Evolutionary conservation across 1,140 invertebrate genomes (phyloP), one percentile per base, ranked within the genome.

Genomic region (Cydia pomonella): DNA sequence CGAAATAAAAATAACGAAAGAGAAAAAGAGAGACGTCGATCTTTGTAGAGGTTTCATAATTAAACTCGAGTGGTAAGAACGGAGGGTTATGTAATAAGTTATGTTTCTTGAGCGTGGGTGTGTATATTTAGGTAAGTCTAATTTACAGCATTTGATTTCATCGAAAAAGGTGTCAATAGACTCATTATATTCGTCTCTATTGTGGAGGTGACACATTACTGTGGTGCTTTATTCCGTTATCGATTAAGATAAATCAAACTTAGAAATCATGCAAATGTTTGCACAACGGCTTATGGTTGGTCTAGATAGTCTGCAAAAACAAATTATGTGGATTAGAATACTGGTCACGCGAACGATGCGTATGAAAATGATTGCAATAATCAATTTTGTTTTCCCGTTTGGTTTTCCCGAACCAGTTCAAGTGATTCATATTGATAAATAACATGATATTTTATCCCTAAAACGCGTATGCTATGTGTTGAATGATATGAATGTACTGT

Each of bases 311-410:
- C 6, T n/a, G n/a, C 21, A 21, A 10, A 59, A 21, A 23, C 21
- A 59, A 23, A 59, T 59, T 59, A 59, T 10, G 2, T 59, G 53
- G 53, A 59, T 59, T 59, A 23, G 7, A 44, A n/a, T 18, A 53
- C 44, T 47, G 13, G 44, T 47, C 16, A n/a, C 13, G 50, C 50
- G 16, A 16, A 1, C 13, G 23, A 50, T 59, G 25, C 1, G 29
- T 29, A 25, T n/a, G 25, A 38, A 73, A 33, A 18, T 75, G 53
- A 21, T 21, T 59, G 16, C n/a, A 59, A 23, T 59, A 59, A 59
- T 23, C 7, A 21, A 59, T 50, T 18, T 7, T 1, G 16, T 9
- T n/a, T n/a, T n/a, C n/a, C n/a, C n/a, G 21, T 23, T 59, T 23
- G 18, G 53, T 59, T 59, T 59, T 59, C 53, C 53, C 53, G 21